Percentiles rank a stretch among this genome's conserved stretches.
Evolutionary conservation across 2,113 vertebrate genomes (phyloP).

Genomic region (Microtus ochrogaster): DNA sequence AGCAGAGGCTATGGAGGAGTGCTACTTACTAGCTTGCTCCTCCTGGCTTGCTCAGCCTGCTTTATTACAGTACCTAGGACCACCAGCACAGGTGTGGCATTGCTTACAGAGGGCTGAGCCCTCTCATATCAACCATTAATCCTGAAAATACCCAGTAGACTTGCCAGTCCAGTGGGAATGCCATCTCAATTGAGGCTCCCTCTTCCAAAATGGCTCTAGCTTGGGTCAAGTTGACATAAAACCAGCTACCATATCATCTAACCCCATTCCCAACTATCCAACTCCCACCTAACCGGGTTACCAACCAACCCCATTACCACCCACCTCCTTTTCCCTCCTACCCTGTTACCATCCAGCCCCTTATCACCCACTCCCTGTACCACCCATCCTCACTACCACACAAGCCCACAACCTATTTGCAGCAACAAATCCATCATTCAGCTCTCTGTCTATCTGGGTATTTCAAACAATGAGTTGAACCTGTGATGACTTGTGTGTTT

Average conservation of each 20-base stretch:
- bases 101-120: background rate
- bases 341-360: no score
- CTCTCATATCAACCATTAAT: background rate
- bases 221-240: background rate
- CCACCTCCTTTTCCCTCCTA: background rate
- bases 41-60: background rate
- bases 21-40: no score
- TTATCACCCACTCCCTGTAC: background rate
- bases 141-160: background rate
- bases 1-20: background rate
- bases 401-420: no score
- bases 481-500: rapidly evolving
- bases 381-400: rapidly evolving
- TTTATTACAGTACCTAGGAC: background rate
- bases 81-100: background rate
- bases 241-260: background rate
- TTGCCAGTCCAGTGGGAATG: background rate
- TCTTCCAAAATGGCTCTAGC: background rate
- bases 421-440: no score
- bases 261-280: background rate
- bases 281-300: background rate
- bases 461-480: rapidly evolving
- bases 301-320: background rate
- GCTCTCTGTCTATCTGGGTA: background rate
- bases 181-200: background rate